A percentile compares a stretch with the other conserved stretches of the same genome.
These are phyloP conservation scores for Crossocerus cetratus DNA, from an alignment of 2,888 invertebrate genomes.

Conservation along the genomic window DNA sequence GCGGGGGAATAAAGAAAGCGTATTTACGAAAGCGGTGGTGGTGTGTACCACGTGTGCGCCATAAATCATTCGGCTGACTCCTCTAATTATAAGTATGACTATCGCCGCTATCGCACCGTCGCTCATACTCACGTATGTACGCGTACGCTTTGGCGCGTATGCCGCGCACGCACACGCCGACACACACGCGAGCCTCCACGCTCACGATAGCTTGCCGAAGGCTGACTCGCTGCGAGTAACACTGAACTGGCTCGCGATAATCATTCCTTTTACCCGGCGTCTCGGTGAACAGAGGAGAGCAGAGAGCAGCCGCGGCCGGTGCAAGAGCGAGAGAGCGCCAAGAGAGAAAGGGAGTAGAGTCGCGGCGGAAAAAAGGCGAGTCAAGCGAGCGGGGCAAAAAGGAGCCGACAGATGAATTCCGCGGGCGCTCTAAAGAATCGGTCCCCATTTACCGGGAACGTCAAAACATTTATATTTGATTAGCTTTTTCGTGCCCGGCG, in stretches of 20 bases:
- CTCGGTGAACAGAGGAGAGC: neutral
- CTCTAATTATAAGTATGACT: conserved; percentile 74
- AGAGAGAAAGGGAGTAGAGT: neutral
- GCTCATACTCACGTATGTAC: conserved; percentile 62
- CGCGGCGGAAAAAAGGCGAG: conserved; percentile 22
- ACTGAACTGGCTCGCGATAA: conserved; percentile 51
- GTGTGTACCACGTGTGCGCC: conserved; percentile 67
- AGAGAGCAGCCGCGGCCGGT: no score
- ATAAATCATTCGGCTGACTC: conserved; percentile 72
- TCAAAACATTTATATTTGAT: conserved; percentile 48
- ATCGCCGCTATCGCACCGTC: conserved; percentile 67
- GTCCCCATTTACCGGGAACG: conserved; percentile 47
- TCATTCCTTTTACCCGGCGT: conserved; percentile 34
- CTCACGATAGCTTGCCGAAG: neutral
- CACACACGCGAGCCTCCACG: no score
- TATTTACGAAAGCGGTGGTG: conserved; percentile 61
- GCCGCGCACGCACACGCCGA: neutral
- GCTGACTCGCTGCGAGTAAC: conserved; percentile 11
- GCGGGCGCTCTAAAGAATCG: conserved; percentile 40
- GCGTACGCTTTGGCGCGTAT: conserved; percentile 20
- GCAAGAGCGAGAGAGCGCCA: no score
- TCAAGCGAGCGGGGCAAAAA: conserved; percentile 46
- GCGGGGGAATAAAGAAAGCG: conserved; percentile 34
- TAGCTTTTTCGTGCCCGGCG: conserved; percentile 17
- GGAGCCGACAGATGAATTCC: conserved; percentile 60